phyloP scores from a whole-genome alignment of 2,888 invertebrate genomes.

The Dione juno region DNA sequence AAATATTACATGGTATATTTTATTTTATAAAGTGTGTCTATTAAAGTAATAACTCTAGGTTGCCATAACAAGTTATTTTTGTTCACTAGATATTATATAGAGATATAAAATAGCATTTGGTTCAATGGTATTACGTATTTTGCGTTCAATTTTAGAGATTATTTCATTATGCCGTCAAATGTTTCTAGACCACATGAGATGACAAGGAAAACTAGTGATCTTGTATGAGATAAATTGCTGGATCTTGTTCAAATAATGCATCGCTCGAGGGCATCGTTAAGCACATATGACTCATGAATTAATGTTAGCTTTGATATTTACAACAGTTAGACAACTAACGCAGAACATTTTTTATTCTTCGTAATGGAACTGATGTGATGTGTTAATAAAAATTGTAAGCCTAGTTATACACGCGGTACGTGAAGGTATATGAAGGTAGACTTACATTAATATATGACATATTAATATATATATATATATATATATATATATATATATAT shows the following conservation, averaged over 20 bases:
- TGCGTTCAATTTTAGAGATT: slow-evolving; percentile 22
- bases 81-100: neutral
- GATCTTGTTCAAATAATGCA: slow-evolving; percentile 41
- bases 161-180: slow-evolving; percentile 36
- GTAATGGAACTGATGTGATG: neutral
- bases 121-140: slow-evolving; percentile 4
- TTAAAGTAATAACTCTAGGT: too few relatives aligned
- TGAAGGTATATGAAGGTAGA: neutral
- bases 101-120: neutral
- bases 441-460: neutral
- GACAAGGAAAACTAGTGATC: slow-evolving; percentile 43
- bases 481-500: too few relatives aligned
- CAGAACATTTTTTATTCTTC: neutral
- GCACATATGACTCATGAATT: slow-evolving; percentile 30
- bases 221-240: slow-evolving; percentile 38
- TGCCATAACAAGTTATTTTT: neutral
- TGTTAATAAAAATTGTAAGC: neutral
- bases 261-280: slow-evolving; percentile 37
- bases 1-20: too few relatives aligned
- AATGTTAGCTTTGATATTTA: slow-evolving; percentile 31
- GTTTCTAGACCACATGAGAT: slow-evolving; percentile 41
- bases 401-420: neutral
- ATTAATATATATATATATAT: too few relatives aligned
- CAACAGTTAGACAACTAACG: slow-evolving; percentile 8
- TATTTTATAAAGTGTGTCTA: neutral